Evolutionary conservation across 2,113 vertebrate species (phyloP), one percentile per base, ranked within the genome.

Genomic region (Gyps fulvus): DNA sequence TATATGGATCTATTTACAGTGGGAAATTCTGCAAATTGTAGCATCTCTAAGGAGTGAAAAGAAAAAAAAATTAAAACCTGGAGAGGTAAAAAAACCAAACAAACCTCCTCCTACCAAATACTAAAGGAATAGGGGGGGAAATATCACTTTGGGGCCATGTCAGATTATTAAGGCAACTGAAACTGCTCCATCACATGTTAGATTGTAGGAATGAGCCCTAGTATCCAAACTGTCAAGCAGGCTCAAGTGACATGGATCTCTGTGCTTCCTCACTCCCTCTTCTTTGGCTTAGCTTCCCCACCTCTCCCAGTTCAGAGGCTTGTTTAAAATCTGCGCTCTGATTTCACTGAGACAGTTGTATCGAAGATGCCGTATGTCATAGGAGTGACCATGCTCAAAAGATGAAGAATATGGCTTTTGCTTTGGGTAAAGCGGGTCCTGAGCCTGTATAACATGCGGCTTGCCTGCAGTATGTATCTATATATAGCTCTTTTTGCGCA

Each of bases 401-500:
- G 66, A 70, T 49, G 80, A 76, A 79, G 57, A 55, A 63, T 10
- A 32, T 32, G 38, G 90, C 13, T 91, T 94, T 89, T 83, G 71
- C 87, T 96, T 61, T 47, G 86, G 58, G 83, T 61, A 70, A 90
- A 66, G 69, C 83, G 59, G 81, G 83, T 74, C 78, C 85, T 65
- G 76, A 94, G 95, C 73, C 93, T 17, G 5, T 38, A 34, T 57
- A 89, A 36, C 81, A 49, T 16, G 42, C 42, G 71, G 93, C 91
- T 69, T 78, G 95, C 86, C 96, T 96, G 94, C 95, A 97, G 94
- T 58, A 20, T 16, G 54, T 57, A 15, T 45, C 96, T 96, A 96
- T 95, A 97, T 96, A 95, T 89, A 96, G 96, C 80, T 93, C 76
- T 52, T 91, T 74, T 79, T 96, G 94, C 31, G 43, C 97, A 96